Evolutionary conservation across 2,113 vertebrate genomes (phyloP).

Genomic region (Abramis brama): DNA sequence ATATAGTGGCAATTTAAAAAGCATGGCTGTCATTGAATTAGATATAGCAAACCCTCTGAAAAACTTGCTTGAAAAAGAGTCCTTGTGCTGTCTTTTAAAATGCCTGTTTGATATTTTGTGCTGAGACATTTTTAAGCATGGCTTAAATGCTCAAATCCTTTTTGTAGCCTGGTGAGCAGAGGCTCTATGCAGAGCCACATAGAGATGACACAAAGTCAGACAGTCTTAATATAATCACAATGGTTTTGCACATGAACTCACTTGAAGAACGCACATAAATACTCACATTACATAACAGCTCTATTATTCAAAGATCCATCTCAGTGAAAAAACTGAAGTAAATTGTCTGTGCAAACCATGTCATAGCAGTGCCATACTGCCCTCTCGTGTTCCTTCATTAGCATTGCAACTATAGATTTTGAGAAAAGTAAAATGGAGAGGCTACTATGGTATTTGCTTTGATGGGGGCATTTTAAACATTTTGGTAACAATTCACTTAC

Average conservation of each 20-base stretch:
- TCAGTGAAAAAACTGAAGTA: not conserved
- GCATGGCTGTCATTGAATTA: not conserved
- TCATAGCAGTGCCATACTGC: constrained; percentile 25
- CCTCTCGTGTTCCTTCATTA: constrained; percentile 39
- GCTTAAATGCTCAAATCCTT: not conserved
- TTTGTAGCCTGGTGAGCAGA: not conserved
- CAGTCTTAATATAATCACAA: not conserved
- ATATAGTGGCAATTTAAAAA: not conserved
- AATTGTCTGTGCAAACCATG: not conserved
- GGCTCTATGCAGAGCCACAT: not conserved
- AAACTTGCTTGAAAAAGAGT: not conserved
- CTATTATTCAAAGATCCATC: constrained; percentile 2
- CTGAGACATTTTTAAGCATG: not conserved
- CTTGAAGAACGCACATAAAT: not conserved
- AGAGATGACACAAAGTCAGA: not conserved
- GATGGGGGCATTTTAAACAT: not conserved
- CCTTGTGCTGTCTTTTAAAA: not conserved
- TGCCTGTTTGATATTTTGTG: not conserved
- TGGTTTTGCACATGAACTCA: not conserved
- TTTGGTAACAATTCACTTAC: no score
- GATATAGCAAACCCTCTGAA: not conserved
- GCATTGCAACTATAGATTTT: not conserved
- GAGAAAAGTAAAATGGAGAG: not conserved
- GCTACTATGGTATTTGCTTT: not conserved
- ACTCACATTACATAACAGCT: not conserved